These are phyloP conservation scores for Ametastegia equiseti DNA, from an alignment of 2,888 invertebrate species.

Conservation along the genomic window DNA sequence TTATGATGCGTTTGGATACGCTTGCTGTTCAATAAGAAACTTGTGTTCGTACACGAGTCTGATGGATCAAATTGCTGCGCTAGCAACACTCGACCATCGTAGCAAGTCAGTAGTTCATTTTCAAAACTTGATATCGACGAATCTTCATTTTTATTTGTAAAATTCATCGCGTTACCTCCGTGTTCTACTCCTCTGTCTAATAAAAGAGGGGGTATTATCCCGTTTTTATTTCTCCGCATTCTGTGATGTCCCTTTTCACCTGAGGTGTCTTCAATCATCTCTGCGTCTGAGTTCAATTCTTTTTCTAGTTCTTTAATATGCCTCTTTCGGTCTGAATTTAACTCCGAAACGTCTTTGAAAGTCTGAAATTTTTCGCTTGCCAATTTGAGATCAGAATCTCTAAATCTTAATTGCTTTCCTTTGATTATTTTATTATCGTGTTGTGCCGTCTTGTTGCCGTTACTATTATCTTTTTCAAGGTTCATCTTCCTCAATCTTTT, in stretches of 20 bases:
- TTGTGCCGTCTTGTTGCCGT: conserved; percentile 58
- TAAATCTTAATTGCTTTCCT: neutral
- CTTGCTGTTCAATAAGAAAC: conserved; percentile 83
- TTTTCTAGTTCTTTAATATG: conserved; percentile 54
- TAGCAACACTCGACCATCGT: conserved; percentile 86
- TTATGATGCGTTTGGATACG: conserved; percentile 85
- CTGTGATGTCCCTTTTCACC: conserved; percentile 30
- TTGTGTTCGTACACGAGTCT: conserved; percentile 82
- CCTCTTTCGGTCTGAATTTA: conserved; percentile 50
- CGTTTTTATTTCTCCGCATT: conserved; percentile 60
- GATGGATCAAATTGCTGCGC: conserved; percentile 85
- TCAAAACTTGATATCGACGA: conserved; percentile 91
- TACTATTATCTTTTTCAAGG: conserved; percentile 57
- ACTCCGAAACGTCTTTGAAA: conserved; percentile 48
- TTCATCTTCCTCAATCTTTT: conserved; percentile 55
- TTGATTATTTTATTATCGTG: conserved; percentile 43
- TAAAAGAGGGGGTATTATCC: conserved; percentile 70
- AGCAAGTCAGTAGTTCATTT: conserved; percentile 86
- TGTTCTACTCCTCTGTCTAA: conserved; percentile 87
- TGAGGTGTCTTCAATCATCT: conserved; percentile 56
- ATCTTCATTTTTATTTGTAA: conserved; percentile 78
- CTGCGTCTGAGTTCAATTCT: conserved; percentile 53
- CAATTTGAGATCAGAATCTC: conserved; percentile 48
- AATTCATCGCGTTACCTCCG: conserved; percentile 85
- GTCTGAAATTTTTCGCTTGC: conserved; percentile 46